Evolutionary conservation across 2,888 invertebrate species (phyloP).

Genomic region (Zeuzera pyrina): DNA sequence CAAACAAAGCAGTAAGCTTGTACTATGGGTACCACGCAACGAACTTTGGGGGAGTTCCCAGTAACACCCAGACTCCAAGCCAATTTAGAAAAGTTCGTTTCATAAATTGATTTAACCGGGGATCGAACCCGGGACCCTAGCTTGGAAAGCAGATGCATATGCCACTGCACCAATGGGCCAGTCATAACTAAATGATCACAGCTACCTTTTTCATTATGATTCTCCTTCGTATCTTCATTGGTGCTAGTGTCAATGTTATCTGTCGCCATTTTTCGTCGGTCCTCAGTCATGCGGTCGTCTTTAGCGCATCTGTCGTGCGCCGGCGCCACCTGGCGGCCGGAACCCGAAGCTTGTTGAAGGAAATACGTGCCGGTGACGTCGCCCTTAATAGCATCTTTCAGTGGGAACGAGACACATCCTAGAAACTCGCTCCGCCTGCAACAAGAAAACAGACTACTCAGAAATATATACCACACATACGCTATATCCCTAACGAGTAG

Average conservation of each 20-base stretch:
- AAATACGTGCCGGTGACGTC: slow-evolving; percentile 80
- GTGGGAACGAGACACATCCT: slow-evolving; percentile 94
- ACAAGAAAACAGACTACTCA: slow-evolving; percentile 34
- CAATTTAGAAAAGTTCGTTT: no score
- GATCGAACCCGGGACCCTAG: no score
- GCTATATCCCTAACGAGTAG: no score
- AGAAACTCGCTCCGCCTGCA: slow-evolving; percentile 93
- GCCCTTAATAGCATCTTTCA: slow-evolving; percentile 85
- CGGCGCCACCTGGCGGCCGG: slow-evolving; percentile 31
- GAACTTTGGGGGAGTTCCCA: no score
- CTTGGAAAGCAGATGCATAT: no score
- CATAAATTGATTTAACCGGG: no score
- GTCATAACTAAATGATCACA: no score
- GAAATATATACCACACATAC: no score
- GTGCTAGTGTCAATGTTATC: slow-evolving; percentile 63
- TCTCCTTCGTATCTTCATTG: slow-evolving; percentile 57
- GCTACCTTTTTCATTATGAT: slow-evolving; percentile 58
- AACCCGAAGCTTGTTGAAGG: slow-evolving; percentile 68
- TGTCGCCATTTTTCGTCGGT: slow-evolving; percentile 60
- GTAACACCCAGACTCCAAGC: no score
- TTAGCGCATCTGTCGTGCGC: slow-evolving; percentile 35
- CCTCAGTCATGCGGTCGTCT: slow-evolving; percentile 42
- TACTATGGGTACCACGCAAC: no score
- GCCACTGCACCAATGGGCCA: no score
- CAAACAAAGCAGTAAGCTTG: no score